Percentiles rank a stretch among this genome's conserved stretches.
Conservation (phyloP, 2,113 vertebrate genomes). For the Zosterops pallidus region DNA sequence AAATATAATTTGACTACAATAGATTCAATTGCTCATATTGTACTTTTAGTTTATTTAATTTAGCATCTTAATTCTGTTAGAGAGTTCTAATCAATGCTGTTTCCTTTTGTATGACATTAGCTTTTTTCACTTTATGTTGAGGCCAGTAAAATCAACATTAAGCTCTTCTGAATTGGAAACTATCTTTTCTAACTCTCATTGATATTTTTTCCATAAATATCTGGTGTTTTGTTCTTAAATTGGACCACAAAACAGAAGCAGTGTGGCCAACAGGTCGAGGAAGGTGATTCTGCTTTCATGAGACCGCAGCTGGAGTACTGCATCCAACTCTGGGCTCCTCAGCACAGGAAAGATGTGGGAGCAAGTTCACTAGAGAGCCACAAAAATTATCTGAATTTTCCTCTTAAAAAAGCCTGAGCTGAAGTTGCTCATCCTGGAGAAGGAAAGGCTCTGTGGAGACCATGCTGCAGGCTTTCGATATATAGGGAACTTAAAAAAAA, state of each 20-base stretch:
- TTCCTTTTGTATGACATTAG: neutral
- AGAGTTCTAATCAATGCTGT: neutral
- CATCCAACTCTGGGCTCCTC: neutral
- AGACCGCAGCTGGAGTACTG: neutral
- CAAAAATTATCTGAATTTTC: neutral
- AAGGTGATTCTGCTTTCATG: rapidly evolving
- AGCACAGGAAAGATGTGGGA: neutral
- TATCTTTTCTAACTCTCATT: neutral
- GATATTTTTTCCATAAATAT: neutral
- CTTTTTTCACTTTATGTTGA: neutral
- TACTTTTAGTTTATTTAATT: slow-evolving; percentile 20
- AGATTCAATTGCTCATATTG: neutral
- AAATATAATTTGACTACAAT: neutral
- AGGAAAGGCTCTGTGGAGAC: neutral
- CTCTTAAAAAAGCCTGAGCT: neutral
- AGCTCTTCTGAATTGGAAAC: neutral
- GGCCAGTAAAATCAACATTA: neutral
- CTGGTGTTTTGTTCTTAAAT: neutral
- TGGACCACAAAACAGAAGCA: neutral
- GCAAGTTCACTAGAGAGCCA: rapidly evolving
- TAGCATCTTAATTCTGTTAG: neutral
- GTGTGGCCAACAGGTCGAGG: rapidly evolving
- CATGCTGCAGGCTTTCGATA: rapidly evolving
- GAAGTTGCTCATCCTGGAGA: neutral
- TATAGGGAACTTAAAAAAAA: neutral